These are phyloP conservation scores for Atherinomorus stipes DNA, from an alignment of 2,113 vertebrate genomes.

Conservation along the genomic window DNA sequence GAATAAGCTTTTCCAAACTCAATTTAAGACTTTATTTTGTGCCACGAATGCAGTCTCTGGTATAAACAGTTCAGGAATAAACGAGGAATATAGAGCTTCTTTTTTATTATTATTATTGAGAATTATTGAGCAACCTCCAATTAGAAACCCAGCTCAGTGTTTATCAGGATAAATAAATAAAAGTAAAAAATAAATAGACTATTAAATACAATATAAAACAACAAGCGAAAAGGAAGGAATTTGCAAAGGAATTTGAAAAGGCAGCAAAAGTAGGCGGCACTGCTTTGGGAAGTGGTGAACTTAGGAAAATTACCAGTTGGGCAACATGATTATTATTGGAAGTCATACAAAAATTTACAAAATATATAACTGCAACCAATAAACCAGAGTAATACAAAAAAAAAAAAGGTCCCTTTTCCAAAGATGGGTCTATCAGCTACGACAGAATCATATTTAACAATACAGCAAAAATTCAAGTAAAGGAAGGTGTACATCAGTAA, in stretches of 20 bases:
- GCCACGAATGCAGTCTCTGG: constrained; percentile 31
- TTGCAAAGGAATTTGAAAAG: constrained; percentile 57
- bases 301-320: constrained; percentile 52
- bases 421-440: constrained; percentile 59
- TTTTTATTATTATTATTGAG: constrained; percentile 60
- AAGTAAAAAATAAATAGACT: constrained; percentile 85
- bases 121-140: constrained; percentile 77
- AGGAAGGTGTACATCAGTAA: constrained; percentile 71
- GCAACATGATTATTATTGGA: constrained; percentile 48
- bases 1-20: constrained; percentile 9
- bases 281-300: constrained; percentile 46
- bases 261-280: constrained; percentile 41
- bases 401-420: constrained; percentile 69
- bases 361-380: constrained; percentile 48
- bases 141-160: constrained; percentile 82
- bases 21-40: constrained; percentile 51
- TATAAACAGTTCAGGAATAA: constrained; percentile 36
- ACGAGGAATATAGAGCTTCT: constrained; percentile 14
- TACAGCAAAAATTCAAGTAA: constrained; percentile 78
- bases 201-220: constrained; percentile 86
- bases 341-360: constrained; percentile 65
- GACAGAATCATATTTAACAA: constrained; percentile 55
- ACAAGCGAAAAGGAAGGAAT: constrained; percentile 57
- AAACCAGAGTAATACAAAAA: constrained; percentile 43
- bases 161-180: constrained; percentile 85